These are phyloP conservation scores for Aegithalos caudatus DNA, from an alignment of 2,113 vertebrate genomes.

Conservation along the genomic window DNA sequence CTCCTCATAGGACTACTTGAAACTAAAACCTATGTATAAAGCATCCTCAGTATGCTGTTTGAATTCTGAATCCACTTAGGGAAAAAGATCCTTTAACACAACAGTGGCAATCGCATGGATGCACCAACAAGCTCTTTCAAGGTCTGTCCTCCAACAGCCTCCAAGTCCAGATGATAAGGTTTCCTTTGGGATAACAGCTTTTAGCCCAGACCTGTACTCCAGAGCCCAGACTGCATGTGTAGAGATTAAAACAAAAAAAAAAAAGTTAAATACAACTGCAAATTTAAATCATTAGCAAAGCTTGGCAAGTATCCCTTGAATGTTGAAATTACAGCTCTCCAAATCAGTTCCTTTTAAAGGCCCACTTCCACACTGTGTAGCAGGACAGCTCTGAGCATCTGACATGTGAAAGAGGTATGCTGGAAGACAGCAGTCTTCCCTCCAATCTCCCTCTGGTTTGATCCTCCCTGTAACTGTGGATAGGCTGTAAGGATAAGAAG, in stretches of 20 bases:
- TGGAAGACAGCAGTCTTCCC: not conserved
- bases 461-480: not conserved
- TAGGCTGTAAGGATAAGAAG: not conserved
- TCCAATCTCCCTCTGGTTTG: not conserved
- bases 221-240: not conserved
- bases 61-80: not conserved
- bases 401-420: not conserved
- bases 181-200: not conserved
- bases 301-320: not conserved
- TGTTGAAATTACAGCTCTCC: not conserved
- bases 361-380: not conserved
- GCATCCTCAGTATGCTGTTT: accelerated
- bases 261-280: not conserved
- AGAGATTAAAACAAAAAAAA: not conserved
- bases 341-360: not conserved
- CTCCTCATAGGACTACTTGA: not conserved
- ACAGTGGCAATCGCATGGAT: not conserved
- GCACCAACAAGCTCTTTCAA: not conserved
- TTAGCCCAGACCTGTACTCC: not conserved
- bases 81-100: not conserved
- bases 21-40: not conserved
- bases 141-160: not conserved
- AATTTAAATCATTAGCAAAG: not conserved
- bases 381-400: not conserved
- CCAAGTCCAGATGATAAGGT: not conserved